These are phyloP conservation scores for Cladorhizidae sp. DNA, from an alignment of 37 sponge, comb jelly and placozoan species.

Conservation along the genomic window DNA sequence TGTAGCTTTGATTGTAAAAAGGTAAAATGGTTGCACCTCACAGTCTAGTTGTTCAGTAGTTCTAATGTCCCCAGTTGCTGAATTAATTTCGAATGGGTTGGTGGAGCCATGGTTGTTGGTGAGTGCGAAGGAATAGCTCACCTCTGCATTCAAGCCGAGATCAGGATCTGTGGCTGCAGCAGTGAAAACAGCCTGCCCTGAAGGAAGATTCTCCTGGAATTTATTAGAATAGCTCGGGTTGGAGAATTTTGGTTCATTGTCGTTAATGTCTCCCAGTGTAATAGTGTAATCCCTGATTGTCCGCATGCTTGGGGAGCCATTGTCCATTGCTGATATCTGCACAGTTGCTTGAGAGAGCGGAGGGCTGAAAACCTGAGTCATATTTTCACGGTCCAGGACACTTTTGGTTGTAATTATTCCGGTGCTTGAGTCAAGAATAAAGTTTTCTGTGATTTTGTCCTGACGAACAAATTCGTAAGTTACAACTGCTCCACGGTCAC, in stretches of 20 bases:
- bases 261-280: slow-evolving; percentile 45
- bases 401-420: slow-evolving; percentile 55
- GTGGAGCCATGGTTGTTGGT: not conserved
- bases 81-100: slow-evolving; percentile 22
- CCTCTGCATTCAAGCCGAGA: slow-evolving; percentile 30
- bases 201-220: slow-evolving; percentile 18
- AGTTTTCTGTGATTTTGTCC: not conserved
- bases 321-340: slow-evolving; percentile 28
- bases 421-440: not conserved
- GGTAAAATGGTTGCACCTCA: slow-evolving; percentile 15
- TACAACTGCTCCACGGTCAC: slow-evolving; percentile 19
- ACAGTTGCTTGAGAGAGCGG: not conserved
- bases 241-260: slow-evolving; percentile 47
- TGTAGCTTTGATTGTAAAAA: slow-evolving; percentile 33
- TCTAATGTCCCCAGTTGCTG: slow-evolving; percentile 7
- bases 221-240: not conserved
- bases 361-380: slow-evolving; percentile 30
- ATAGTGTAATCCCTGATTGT: slow-evolving; percentile 15
- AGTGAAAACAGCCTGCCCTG: slow-evolving; percentile 1
- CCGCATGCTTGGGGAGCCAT: slow-evolving; percentile 12
- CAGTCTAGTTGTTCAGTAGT: slow-evolving; percentile 33
- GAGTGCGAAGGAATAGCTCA: slow-evolving; percentile 8
- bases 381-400: slow-evolving; percentile 60
- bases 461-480: slow-evolving; percentile 5
- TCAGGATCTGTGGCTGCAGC: slow-evolving; percentile 34